Base-by-base conservation (phyloP, 2,797 vertebrate species). In the Pseudochaenichthys georgianus region DNA sequence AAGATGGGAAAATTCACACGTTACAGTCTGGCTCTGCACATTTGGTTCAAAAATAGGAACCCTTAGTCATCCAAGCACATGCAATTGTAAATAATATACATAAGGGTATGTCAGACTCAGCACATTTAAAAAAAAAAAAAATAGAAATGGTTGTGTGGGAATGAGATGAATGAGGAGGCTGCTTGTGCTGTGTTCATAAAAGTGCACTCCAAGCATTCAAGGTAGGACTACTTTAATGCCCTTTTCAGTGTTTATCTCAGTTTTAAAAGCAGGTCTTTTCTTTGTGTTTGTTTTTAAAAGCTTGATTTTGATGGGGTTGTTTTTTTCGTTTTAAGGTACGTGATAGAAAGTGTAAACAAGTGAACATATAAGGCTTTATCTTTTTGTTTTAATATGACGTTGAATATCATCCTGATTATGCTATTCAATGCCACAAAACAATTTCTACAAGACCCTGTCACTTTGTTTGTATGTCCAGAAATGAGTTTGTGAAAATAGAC, bases 21-120 rank as follows among this genome's bases (percentile, higher is more conserved):
- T 77, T 80, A 74, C 77, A 72, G 73, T 85, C 86, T 83, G 78
- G 62, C 51, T 79, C 77, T 55, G 78, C 85, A 76, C 73, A 71
- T 88, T 78, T 67, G 55, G 31, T 85, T 77, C 76, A 80, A 74
- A 88, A 89, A 92, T 83, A 89, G 83, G 77, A 81, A 54, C 64
- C 42, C 74, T 69, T 78, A 84, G 81, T 89, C 87, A 84, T 73
- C 62, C 15, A 0, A 76, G 73, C 65, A 68, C 69, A 15, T 76
- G 64, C 17, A 53, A 78, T 82, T 73, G 83, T 81, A 85, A 87
- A 87, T 84, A 78, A 63, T 50, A 77, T 78, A 76, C 60, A 85
- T 66, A 63, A 59, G 19, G 46, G 59, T 63, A 60, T 73, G 73
- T 75, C 63, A 74, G 64, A 88, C 80, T 87, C 89, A 83, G 84